Conservation (phyloP, 1,140 invertebrate genomes). For the Brachionus plicatilis region DNA sequence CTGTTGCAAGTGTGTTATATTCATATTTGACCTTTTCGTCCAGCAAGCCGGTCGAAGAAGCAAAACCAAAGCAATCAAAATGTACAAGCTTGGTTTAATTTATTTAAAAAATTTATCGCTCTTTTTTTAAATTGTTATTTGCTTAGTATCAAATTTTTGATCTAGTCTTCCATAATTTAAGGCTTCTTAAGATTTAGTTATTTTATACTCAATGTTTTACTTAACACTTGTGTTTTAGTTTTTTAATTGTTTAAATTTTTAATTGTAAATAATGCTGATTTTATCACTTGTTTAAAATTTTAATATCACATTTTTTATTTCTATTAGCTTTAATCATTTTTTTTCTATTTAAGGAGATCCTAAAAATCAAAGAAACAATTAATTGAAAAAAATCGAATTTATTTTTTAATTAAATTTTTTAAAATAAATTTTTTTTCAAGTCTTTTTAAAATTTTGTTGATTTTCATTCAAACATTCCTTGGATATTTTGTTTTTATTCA, state of each 20-base stretch:
- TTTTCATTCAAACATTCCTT: neutral
- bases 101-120: neutral
- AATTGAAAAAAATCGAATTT: neutral
- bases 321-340: neutral
- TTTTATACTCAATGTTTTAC: neutral
- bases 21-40: slow-evolving; percentile 30
- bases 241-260: neutral
- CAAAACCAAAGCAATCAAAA: slow-evolving; percentile 11
- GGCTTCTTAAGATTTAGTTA: neutral
- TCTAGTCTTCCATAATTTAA: neutral
- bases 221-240: neutral
- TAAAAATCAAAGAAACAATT: neutral
- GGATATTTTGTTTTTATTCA: neutral
- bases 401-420: neutral
- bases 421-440: neutral
- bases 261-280: neutral
- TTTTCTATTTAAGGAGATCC: neutral
- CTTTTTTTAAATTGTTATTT: neutral
- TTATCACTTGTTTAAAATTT: neutral
- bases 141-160: neutral
- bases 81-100: slow-evolving; percentile 17
- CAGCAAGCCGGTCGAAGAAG: neutral
- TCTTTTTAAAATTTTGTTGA: neutral
- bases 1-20: slow-evolving; percentile 16
- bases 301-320: neutral